Conservation (phyloP, 1,140 invertebrate genomes). For the Leptonema lineaticorne region DNA sequence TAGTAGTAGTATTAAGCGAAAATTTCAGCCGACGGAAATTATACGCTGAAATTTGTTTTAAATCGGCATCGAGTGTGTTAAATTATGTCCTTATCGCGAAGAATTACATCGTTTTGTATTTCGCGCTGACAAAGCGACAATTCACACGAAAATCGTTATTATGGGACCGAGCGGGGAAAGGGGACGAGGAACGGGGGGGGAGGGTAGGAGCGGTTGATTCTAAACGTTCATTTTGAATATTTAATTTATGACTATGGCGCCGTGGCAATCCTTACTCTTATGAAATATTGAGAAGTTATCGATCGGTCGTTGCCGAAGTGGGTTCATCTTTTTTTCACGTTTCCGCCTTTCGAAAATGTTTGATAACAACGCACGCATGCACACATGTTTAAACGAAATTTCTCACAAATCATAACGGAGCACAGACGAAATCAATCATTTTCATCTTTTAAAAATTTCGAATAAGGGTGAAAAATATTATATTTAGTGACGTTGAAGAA, state of each 20-base stretch:
- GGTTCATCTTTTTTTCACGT: slow-evolving; percentile 14
- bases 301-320: background rate
- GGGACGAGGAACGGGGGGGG: too few relatives aligned
- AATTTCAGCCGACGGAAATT: too few relatives aligned
- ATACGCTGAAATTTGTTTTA: background rate
- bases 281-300: background rate
- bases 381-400: too few relatives aligned
- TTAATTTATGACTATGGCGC: background rate
- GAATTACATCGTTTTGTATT: background rate
- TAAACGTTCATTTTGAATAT: slow-evolving; percentile 1
- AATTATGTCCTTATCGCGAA: background rate
- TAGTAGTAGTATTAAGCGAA: too few relatives aligned
- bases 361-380: too few relatives aligned
- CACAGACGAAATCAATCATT: too few relatives aligned
- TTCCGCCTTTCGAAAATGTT: background rate
- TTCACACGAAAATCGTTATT: background rate
- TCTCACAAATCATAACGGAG: too few relatives aligned
- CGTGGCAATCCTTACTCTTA: background rate
- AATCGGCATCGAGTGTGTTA: background rate
- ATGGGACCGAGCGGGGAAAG: background rate
- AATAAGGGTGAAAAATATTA: too few relatives aligned
- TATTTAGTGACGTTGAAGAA: too few relatives aligned
- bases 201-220: too few relatives aligned
- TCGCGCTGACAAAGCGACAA: slow-evolving; percentile 1
- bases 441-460: too few relatives aligned